phyloP scores from a whole-genome alignment of 2,113 vertebrate genomes.

The Antechinus flavipes region DNA sequence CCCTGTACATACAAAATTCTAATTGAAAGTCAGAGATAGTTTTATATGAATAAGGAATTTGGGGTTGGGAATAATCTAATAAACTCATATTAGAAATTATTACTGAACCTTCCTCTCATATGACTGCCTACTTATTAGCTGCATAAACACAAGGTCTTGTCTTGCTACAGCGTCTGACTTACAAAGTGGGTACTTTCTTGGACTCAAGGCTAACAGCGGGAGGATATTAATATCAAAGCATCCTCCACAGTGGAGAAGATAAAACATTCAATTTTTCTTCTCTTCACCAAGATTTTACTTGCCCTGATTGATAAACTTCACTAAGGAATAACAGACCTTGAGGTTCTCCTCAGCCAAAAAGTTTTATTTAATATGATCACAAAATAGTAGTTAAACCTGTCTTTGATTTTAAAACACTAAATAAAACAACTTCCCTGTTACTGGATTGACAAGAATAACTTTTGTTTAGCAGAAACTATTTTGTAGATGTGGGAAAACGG shows the following conservation, averaged over 20 bases:
- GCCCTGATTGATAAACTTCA: neutral
- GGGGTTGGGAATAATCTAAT: neutral
- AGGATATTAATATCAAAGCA: neutral
- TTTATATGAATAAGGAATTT: constrained; percentile 30
- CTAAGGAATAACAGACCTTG: neutral
- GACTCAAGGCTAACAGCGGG: neutral
- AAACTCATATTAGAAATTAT: constrained; percentile 18
- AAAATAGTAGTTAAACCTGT: neutral
- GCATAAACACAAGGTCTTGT: neutral
- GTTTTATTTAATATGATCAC: neutral
- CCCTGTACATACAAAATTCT: constrained; percentile 7
- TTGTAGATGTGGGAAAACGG: too few species aligned
- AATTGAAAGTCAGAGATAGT: constrained; percentile 17
- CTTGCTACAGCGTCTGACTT: neutral
- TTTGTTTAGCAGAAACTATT: neutral
- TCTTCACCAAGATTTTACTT: neutral
- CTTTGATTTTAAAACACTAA: neutral
- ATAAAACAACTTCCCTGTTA: neutral
- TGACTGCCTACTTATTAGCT: constrained; percentile 2
- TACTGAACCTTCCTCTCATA: neutral
- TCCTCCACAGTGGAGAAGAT: neutral
- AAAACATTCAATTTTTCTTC: constrained; percentile 2
- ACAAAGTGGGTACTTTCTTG: constrained; percentile 6
- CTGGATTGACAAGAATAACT: neutral
- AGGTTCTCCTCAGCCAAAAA: neutral